phyloP scores from a whole-genome alignment of 1,140 invertebrate genomes.

The Bradysia coprophila region DNA sequence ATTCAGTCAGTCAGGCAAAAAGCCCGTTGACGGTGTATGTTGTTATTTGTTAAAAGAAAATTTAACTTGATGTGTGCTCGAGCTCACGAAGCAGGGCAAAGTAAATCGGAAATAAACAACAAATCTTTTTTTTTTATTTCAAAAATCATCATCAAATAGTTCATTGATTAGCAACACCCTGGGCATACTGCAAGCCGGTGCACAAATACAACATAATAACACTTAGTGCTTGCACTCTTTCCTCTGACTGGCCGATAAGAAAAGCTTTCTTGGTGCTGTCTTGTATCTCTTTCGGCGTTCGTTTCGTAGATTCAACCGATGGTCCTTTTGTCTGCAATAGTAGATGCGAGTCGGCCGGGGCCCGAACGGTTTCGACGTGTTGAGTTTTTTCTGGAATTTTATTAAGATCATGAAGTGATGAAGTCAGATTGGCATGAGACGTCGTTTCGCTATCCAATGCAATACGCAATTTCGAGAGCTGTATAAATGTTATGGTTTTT shows the following conservation, averaged over 20 bases:
- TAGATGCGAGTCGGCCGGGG: not conserved
- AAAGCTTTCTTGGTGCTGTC: slow-evolving; percentile 31
- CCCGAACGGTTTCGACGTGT: not conserved
- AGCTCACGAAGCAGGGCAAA: too few relatives aligned
- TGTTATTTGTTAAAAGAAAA: too few relatives aligned
- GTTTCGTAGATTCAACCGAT: slow-evolving; percentile 7
- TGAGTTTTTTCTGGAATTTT: not conserved
- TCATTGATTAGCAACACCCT: slow-evolving; percentile 11
- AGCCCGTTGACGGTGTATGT: too few relatives aligned
- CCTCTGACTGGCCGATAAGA: slow-evolving; percentile 41
- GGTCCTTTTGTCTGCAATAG: slow-evolving; percentile 2
- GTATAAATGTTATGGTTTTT: not conserved
- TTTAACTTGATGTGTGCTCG: too few relatives aligned
- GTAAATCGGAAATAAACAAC: too few relatives aligned
- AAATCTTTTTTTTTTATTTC: too few relatives aligned
- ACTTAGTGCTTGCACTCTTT: slow-evolving; percentile 55
- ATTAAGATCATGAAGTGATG: too few relatives aligned
- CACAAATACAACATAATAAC: slow-evolving; percentile 66
- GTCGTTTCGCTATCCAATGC: slow-evolving; percentile 19
- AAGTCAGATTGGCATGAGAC: slow-evolving; percentile 3
- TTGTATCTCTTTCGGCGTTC: slow-evolving; percentile 26
- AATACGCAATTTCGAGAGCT: slow-evolving; percentile 17
- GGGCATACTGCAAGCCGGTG: slow-evolving; percentile 44
- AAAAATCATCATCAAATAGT: too few relatives aligned
- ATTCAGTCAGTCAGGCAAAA: too few relatives aligned